A percentile compares a stretch with the other conserved stretches of the same genome.
Conservation (phyloP, 2,888 invertebrate species). For the Petrophora chlorosata region DNA sequence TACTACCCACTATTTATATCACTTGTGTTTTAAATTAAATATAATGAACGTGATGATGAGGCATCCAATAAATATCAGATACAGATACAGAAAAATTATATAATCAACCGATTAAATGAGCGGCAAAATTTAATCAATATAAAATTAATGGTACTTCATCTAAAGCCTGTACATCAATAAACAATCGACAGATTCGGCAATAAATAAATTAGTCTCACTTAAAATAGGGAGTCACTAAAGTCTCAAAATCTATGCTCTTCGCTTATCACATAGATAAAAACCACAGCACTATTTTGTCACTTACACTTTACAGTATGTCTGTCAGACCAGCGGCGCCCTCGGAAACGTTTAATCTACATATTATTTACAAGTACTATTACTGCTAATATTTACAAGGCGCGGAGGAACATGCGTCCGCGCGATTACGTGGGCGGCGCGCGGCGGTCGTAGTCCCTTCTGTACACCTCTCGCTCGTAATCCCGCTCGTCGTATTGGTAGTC, state of each 20-base stretch:
- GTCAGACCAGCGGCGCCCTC: slow-evolving; percentile 64
- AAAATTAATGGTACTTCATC: slow-evolving; percentile 69
- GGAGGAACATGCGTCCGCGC: slow-evolving; percentile 18
- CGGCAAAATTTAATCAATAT: slow-evolving; percentile 72
- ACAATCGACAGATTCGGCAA: slow-evolving; percentile 72
- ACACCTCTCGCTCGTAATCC: slow-evolving; percentile 82
- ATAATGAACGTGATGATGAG: slow-evolving; percentile 55
- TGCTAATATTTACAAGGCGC: slow-evolving; percentile 65
- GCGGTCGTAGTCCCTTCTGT: slow-evolving; percentile 86
- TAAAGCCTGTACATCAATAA: slow-evolving; percentile 76
- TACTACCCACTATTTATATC: slow-evolving; percentile 73
- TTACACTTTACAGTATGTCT: slow-evolving; percentile 72
- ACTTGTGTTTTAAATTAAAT: slow-evolving; percentile 70
- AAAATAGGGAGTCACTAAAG: slow-evolving; percentile 65
- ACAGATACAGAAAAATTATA: slow-evolving; percentile 56
- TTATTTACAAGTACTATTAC: slow-evolving; percentile 72
- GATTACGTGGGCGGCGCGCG: slow-evolving; percentile 84
- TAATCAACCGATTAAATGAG: slow-evolving; percentile 51
- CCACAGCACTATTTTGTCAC: slow-evolving; percentile 82
- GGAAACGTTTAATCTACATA: slow-evolving; percentile 55
- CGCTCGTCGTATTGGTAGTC: slow-evolving; percentile 83
- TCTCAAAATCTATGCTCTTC: slow-evolving; percentile 67
- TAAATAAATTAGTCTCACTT: slow-evolving; percentile 81
- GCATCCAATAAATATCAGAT: slow-evolving; percentile 71
- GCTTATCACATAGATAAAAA: slow-evolving; percentile 81